Percentiles rank a stretch among this genome's conserved stretches.
These are phyloP conservation scores for Acleris holmiana DNA, from an alignment of 2,888 invertebrate species.

Conservation along the genomic window DNA sequence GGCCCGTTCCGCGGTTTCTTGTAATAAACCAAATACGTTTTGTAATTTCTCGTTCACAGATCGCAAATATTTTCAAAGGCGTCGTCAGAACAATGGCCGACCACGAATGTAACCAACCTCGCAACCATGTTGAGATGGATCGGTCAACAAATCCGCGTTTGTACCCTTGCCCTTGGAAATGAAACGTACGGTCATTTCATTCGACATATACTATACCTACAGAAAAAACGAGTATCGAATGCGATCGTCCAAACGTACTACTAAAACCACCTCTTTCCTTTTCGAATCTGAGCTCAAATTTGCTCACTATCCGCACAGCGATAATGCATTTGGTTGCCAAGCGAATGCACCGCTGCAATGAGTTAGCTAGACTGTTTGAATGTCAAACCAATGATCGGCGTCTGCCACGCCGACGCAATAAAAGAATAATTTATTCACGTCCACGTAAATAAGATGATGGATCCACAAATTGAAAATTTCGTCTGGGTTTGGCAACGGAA, in stretches of 20 bases:
- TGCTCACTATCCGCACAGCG: slow-evolving; percentile 38
- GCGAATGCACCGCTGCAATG: slow-evolving; percentile 65
- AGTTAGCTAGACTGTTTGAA: slow-evolving; percentile 81
- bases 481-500: slow-evolving; percentile 47
- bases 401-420: slow-evolving; percentile 75
- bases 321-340: slow-evolving; percentile 48
- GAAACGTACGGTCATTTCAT: slow-evolving; percentile 73
- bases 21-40: slow-evolving; percentile 56
- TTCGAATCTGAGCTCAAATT: slow-evolving; percentile 48
- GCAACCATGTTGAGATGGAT: slow-evolving; percentile 57
- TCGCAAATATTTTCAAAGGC: slow-evolving; percentile 50
- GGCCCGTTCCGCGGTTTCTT: slow-evolving; percentile 52
- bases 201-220: slow-evolving; percentile 49
- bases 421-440: slow-evolving; percentile 81
- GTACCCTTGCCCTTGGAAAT: slow-evolving; percentile 78
- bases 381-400: slow-evolving; percentile 83
- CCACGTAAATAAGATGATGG: slow-evolving; percentile 76
- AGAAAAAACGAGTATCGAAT: slow-evolving; percentile 63
- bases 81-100: slow-evolving; percentile 58
- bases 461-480: slow-evolving; percentile 60
- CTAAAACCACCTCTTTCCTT: slow-evolving; percentile 46
- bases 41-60: slow-evolving; percentile 47
- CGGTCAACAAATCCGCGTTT: slow-evolving; percentile 65
- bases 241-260: slow-evolving; percentile 52
- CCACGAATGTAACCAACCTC: slow-evolving; percentile 53